Conservation (phyloP, 2,888 invertebrate species). For the Escarpia spicata region DNA sequence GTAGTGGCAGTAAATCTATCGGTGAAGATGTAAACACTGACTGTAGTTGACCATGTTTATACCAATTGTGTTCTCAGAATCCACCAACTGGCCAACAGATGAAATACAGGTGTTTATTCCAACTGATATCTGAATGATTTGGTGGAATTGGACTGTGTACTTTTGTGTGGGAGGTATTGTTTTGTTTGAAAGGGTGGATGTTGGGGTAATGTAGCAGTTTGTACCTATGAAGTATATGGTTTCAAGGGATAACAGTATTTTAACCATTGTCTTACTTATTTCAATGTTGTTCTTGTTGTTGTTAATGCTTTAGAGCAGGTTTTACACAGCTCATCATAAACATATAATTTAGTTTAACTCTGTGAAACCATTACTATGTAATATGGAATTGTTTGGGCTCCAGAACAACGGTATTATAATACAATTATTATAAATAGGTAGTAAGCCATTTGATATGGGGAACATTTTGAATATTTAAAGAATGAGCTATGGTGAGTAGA, state of each 20-base stretch:
- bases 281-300: too few relatives aligned
- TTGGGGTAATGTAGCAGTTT: not conserved
- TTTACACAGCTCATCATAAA: too few relatives aligned
- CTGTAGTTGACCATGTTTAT: not conserved
- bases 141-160: not conserved
- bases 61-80: not conserved
- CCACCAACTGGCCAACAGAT: not conserved
- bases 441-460: not conserved
- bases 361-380: not conserved
- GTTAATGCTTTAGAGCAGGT: too few relatives aligned
- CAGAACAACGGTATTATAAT: not conserved
- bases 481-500: not conserved
- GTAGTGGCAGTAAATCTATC: not conserved
- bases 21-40: not conserved
- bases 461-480: not conserved
- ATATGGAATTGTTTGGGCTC: not conserved
- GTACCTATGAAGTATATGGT: not conserved
- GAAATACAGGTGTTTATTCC: not conserved
- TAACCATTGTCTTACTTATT: too few relatives aligned
- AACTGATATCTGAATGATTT: not conserved
- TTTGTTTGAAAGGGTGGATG: not conserved
- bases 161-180: not conserved
- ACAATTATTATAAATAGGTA: too few relatives aligned
- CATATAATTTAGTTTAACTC: not conserved
- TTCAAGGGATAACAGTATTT: not conserved